Conservation (phyloP, 2,888 invertebrate genomes). For the Cabera pusaria region DNA sequence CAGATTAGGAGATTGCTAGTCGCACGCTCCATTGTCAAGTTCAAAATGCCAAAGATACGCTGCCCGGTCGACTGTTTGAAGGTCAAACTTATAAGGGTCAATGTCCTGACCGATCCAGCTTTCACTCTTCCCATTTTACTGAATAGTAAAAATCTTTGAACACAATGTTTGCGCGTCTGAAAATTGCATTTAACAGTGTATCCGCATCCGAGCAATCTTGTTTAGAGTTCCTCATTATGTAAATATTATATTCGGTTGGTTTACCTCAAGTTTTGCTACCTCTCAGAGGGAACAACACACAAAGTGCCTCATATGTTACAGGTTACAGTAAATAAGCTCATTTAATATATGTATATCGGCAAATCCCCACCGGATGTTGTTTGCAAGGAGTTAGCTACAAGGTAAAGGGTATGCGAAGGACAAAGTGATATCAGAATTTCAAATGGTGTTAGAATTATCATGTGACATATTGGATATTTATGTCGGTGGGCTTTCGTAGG, state of each 20-base stretch:
- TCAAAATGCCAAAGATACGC: slow-evolving; percentile 73
- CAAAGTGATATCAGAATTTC: slow-evolving; percentile 52
- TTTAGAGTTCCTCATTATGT: slow-evolving; percentile 11
- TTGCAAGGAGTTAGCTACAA: slow-evolving; percentile 43
- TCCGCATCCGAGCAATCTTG: too few relatives aligned
- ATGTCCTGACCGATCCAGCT: slow-evolving; percentile 21
- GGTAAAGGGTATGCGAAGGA: slow-evolving; percentile 69
- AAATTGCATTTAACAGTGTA: too few relatives aligned
- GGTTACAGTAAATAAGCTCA: slow-evolving; percentile 23
- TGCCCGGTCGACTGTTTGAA: slow-evolving; percentile 39
- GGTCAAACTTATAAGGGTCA: slow-evolving; percentile 35
- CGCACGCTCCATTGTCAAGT: slow-evolving; percentile 71
- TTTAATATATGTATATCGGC: slow-evolving; percentile 26
- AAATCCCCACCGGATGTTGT: slow-evolving; percentile 60
- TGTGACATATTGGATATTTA: slow-evolving; percentile 7
- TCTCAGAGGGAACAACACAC: slow-evolving; percentile 9
- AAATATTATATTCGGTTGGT: slow-evolving; percentile 15
- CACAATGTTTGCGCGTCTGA: too few relatives aligned
- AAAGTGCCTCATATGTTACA: slow-evolving; percentile 15
- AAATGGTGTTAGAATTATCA: slow-evolving; percentile 37
- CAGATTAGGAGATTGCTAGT: slow-evolving; percentile 53
- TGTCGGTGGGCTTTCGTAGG: too few relatives aligned
- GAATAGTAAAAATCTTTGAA: too few relatives aligned
- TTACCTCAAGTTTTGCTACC: too few relatives aligned
- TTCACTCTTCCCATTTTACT: too few relatives aligned